Conservation (phyloP, 2,113 vertebrate genomes). For the Hippocampus guttulatus region DNA sequence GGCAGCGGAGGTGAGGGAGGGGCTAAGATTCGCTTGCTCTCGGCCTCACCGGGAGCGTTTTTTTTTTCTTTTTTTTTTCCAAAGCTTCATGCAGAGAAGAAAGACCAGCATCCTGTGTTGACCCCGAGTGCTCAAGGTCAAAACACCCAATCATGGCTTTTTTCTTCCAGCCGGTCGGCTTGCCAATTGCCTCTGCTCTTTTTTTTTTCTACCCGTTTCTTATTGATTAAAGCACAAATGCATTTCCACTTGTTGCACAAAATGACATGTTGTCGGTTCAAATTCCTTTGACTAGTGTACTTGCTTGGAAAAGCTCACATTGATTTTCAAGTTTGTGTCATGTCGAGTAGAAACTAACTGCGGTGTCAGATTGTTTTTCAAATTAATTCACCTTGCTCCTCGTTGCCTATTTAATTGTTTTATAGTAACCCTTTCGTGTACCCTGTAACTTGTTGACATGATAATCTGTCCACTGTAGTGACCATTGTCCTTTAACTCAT, state of each 20-base stretch:
- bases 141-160: constrained; percentile 58
- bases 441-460: too few species aligned
- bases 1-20: constrained; percentile 47
- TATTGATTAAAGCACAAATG: constrained; percentile 63
- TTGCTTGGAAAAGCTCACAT: constrained; percentile 72
- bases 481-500: too few species aligned
- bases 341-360: constrained; percentile 25
- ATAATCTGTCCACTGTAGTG: too few species aligned
- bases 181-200: background rate
- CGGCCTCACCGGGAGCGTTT: constrained; percentile 56
- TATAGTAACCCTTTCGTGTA: too few species aligned
- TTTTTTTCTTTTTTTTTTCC: constrained; percentile 59
- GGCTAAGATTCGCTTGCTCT: constrained; percentile 78
- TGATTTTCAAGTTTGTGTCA: constrained; percentile 46
- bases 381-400: too few species aligned
- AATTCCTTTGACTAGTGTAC: constrained; percentile 61
- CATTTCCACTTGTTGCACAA: constrained; percentile 17
- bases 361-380: constrained; percentile 27
- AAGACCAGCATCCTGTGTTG: constrained; percentile 39
- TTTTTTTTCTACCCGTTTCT: constrained; percentile 21
- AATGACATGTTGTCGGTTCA: constrained; percentile 35
- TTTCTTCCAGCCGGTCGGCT: constrained; percentile 58
- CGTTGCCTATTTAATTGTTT: too few species aligned
- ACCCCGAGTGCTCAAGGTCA: constrained; percentile 61
- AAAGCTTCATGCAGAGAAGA: constrained; percentile 59